Evolutionary conservation across 2,113 vertebrate species (phyloP), one percentile per base, ranked within the genome.

Genomic region (Hemiscyllium ocellatum): DNA sequence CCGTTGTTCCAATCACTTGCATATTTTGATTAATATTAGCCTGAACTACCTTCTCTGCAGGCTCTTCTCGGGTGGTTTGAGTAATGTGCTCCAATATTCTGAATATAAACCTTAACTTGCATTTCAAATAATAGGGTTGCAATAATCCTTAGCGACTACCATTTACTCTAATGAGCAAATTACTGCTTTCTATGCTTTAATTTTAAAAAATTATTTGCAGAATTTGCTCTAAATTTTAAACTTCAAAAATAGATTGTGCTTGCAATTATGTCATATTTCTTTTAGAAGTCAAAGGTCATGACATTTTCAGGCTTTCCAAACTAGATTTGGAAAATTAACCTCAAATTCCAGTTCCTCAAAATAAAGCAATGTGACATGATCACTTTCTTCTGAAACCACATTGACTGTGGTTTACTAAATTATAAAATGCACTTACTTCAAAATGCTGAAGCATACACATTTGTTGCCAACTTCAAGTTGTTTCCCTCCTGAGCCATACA

Each of bases 401-500:
- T 65, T 66, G 89, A 5, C 61, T 68, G 19, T 61, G 22, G 61
- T 8, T 93, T 66, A 66, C 33, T 24, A 66, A 93, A 68, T 93
- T 68, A 68, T 91, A 95, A 95, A 95, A 72, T 72, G 37, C 37
- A 70, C 42, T 90, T 90, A 72, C 24, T 47, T 95, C 20, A 72
- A 72, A 72, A 50, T 95, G 93, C 68, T 95, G 94, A 50, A 72
- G 94, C 26, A 22, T 29, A 95, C 37, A 26, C 94, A 76, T 95
- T 72, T 72, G 20, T 24, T 52, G 69, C 94, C 94, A 95, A 95
- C 24, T 37, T 95, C 68, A 95, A 47, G 52, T 76, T 76, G 68
- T 76, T 95, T 72, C 52, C 37, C 47, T 4, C 76, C 42, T 52
- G 94, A 95, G 47, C 17, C 69, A 95, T 10, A 52, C 68, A 70